Base-by-base conservation (phyloP, 2,888 invertebrate genomes). In the Adelphocoris suturalis region DNA sequence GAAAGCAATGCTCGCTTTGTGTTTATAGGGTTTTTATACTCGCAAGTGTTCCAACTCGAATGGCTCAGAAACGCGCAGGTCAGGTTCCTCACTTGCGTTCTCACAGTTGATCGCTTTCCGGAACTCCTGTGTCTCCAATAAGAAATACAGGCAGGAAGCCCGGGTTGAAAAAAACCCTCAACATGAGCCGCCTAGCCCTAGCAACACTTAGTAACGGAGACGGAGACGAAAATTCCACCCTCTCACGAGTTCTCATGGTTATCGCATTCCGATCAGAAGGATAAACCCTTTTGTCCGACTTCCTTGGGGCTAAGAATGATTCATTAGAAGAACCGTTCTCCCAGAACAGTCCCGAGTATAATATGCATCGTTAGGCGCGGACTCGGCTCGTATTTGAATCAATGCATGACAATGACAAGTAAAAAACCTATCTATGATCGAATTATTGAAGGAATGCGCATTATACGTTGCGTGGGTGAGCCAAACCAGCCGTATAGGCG, bases 291-390 rank as follows among this genome's bases (percentile, higher is more conserved):
- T 19, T 16, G 61, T 19, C 61, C 19, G 52, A 52, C 61, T 61
- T 9, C 19, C 16, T 9, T n/a, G n/a, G n/a, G n/a, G 3, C 9
- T 0, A 19, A 61, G n/a, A 19, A 19, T 61, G n/a, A 61, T 61
- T 61, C 61, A 61, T 61, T 61, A 61, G 61, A n/a, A 61, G 61
- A 61, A 61, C 19, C 61, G 61, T 61, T 61, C 61, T 61, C 61
- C 61, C 61, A 61, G 61, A 61, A 61, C 61, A 61, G 61, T 16
- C 61, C 61, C n/a, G 61, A 61, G 19, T 19, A n/a, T 16, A 9
- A 61, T 52, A 52, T 52, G 52, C 37, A 37, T 37, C 52, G 52
- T 12, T 52, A 14, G 16, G 52, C 2, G 52, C 14, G 52, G 12
- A 16, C 52, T 11, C 52, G 16, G 2, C 52, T 52, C 16, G 52